Conservation (phyloP, 2,113 vertebrate species). For the Pyrgilauda ruficollis region DNA sequence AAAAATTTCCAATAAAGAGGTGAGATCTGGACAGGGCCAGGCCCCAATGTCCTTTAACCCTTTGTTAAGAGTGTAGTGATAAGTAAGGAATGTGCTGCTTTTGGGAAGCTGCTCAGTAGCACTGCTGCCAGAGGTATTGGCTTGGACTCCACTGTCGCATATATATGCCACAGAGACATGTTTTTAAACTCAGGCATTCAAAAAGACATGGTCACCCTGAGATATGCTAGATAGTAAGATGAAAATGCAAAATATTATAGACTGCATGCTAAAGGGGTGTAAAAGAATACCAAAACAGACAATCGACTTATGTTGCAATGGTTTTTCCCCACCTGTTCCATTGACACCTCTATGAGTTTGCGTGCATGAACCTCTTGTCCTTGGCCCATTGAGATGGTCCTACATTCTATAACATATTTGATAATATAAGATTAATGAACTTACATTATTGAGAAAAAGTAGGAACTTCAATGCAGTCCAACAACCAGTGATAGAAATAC, state of each 20-base stretch:
- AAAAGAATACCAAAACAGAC: not conserved
- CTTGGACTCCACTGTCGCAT: not conserved
- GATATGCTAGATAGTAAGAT: not conserved
- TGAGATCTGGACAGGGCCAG: not conserved
- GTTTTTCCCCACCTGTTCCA: slow-evolving; percentile 63
- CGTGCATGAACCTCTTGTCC: slow-evolving; percentile 78
- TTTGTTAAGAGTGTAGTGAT: not conserved
- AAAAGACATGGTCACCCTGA: not conserved
- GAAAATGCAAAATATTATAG: not conserved
- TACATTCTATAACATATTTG: slow-evolving; percentile 67
- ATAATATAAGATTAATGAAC: not conserved
- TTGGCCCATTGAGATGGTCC: slow-evolving; percentile 79
- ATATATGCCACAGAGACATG: not conserved
- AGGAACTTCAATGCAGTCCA: not conserved
- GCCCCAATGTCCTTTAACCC: not conserved
- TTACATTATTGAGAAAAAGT: not conserved
- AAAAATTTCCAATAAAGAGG: not conserved
- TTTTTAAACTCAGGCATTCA: not conserved
- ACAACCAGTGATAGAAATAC: not conserved
- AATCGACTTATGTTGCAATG: not conserved
- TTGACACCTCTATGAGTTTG: slow-evolving; percentile 71
- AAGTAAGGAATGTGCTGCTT: not conserved
- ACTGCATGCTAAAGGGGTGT: not conserved
- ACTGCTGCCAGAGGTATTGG: not conserved
- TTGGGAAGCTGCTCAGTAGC: not conserved